Base-by-base conservation (phyloP, 2,797 vertebrate genomes). In the Acomys russatus region DNA sequence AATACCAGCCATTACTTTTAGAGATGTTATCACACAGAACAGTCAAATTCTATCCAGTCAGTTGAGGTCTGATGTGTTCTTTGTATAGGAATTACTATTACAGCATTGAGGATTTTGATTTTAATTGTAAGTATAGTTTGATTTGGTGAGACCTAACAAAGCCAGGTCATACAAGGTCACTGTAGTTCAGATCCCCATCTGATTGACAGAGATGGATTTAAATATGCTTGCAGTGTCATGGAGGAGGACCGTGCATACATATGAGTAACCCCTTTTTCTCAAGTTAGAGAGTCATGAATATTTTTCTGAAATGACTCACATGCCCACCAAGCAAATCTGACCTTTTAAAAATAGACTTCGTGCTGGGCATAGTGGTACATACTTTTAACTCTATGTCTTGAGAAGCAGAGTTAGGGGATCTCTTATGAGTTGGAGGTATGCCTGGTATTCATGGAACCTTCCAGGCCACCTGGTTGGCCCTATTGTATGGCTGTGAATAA, bases 261-360 rank as follows among this genome's bases (percentile, higher is more conserved):
- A 73, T 78, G 38, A 92, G 44, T 7, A 73, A 22, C 68, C 91
- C 25, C 23, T 82, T 88, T 79, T 15, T 64, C 73, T 88, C 63
- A 51, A 92, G 33, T 82, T 78, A 78, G 66, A 70, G 85, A 88
- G 20, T 83, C 76, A 82, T 77, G 88, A 95, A 71, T 89, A 2
- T 78, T 54, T 44, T 87, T 78, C 35, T 63, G 49, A 94, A 82
- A 61, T 83, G 85, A 63, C 10, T 90, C 2, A 18, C 90, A 61
- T 22, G 56, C 74, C 59, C 56, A 73, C 30, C 44, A 89, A 84
- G 35, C 10, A 95, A 78, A 87, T 35, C 54, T 51, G 23, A 17
- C 38, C 77, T 63, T 90, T 74, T 28, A 83, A 94, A 90, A 88
- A 77, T 49, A 76, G 68, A 2, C 28, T 87, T 90, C 49, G 64